Percentiles rank a stretch among this genome's conserved stretches.
phyloP scores from a whole-genome alignment of 2,113 vertebrate species.

The Clarias gariepinus region DNA sequence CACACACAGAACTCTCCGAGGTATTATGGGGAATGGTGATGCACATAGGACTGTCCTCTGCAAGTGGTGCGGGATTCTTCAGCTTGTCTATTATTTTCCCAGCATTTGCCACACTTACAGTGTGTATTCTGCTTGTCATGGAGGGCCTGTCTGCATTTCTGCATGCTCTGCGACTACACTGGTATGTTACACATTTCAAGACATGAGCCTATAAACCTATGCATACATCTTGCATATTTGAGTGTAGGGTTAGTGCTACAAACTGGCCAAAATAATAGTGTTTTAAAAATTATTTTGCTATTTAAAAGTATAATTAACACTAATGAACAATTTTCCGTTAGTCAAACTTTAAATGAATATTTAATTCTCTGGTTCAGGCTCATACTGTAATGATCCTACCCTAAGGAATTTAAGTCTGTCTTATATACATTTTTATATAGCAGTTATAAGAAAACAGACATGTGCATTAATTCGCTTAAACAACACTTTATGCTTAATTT shows the following conservation, averaged over 20 bases:
- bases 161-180: slow-evolving; percentile 93
- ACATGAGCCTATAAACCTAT: neutral
- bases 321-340: neutral
- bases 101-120: slow-evolving; percentile 86
- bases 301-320: neutral
- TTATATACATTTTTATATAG: no score
- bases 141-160: slow-evolving; percentile 97
- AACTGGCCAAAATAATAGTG: neutral
- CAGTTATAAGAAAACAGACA: no score
- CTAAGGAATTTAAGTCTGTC: neutral
- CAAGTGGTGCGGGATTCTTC: slow-evolving; percentile 75
- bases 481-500: no score
- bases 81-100: slow-evolving; percentile 85
- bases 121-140: slow-evolving; percentile 95
- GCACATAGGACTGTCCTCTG: slow-evolving; percentile 59
- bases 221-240: neutral
- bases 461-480: no score
- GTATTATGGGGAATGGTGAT: slow-evolving; percentile 55
- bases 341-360: neutral
- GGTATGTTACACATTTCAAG: slow-evolving; percentile 73
- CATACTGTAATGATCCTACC: neutral
- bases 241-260: neutral
- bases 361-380: neutral
- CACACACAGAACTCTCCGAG: slow-evolving; percentile 48
- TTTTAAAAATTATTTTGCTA: neutral